These are phyloP conservation scores for Urechis unicinctus DNA, from an alignment of 2,888 invertebrate species.

Conservation along the genomic window DNA sequence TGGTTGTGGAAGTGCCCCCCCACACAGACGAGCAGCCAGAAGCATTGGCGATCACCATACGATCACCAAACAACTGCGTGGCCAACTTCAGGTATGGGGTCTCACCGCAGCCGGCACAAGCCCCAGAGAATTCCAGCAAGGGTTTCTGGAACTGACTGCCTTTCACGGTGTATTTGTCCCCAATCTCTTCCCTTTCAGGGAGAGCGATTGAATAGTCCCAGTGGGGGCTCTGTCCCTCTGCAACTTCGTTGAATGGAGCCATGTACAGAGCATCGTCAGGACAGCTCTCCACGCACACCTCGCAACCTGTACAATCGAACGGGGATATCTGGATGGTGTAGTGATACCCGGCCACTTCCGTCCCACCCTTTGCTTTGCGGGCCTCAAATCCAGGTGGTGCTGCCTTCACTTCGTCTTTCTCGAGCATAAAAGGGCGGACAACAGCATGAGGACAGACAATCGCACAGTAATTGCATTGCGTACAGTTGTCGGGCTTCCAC, in stretches of 20 bases:
- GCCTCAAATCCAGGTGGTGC: constrained; percentile 22
- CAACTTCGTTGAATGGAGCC: constrained; percentile 24
- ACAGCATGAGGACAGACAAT: constrained; percentile 25
- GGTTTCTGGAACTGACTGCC: constrained; percentile 22
- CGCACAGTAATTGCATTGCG: constrained; percentile 24
- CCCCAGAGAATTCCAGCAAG: constrained; percentile 21
- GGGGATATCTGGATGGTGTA: constrained; percentile 24
- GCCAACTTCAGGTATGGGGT: constrained; percentile 23
- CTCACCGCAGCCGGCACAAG: constrained; percentile 22
- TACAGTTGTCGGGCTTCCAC: constrained; percentile 22
- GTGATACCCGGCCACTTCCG: constrained; percentile 20
- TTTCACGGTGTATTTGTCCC: constrained; percentile 21
- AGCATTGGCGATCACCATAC: constrained; percentile 23
- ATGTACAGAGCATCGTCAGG: constrained; percentile 24
- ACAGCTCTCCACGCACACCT: constrained; percentile 22
- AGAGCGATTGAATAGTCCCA: constrained; percentile 21
- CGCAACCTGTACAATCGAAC: constrained; percentile 19
- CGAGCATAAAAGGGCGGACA: constrained; percentile 22
- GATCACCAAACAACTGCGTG: constrained; percentile 22
- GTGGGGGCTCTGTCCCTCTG: constrained; percentile 17
- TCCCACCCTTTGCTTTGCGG: constrained; percentile 23
- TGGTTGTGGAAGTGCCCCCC: constrained; percentile 22
- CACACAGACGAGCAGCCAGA: constrained; percentile 23
- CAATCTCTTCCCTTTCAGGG: constrained; percentile 16
- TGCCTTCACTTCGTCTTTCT: constrained; percentile 16